Percentiles rank a stretch among this genome's conserved stretches.
These are phyloP conservation scores for Cosmopolites sordidus DNA, from an alignment of 2,888 invertebrate species.

Conservation along the genomic window DNA sequence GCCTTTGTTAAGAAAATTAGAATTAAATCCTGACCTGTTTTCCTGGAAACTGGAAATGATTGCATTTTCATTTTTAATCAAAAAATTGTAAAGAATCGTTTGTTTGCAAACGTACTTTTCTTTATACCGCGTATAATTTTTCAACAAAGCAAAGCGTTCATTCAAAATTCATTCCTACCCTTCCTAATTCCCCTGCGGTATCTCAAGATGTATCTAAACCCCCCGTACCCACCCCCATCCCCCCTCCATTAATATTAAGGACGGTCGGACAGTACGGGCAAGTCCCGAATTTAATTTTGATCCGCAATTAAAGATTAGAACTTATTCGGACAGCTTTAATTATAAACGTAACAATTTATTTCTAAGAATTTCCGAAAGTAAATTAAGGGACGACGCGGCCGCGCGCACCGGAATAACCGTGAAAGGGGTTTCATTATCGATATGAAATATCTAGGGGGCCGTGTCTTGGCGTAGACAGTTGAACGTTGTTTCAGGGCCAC, in stretches of 20 bases:
- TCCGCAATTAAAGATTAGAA: slow-evolving; percentile 11
- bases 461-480: slow-evolving; percentile 40
- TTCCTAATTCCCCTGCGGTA: no score
- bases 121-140: no score
- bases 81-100: no score
- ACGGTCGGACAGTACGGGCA: no score
- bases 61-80: no score
- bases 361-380: slow-evolving; percentile 34
- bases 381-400: slow-evolving; percentile 31
- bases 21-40: no score
- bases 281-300: slow-evolving; percentile 5
- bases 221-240: not conserved
- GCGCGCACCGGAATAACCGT: slow-evolving; percentile 34
- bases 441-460: slow-evolving; percentile 43
- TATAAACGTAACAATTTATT: slow-evolving; percentile 38
- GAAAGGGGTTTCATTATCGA: slow-evolving; percentile 43
- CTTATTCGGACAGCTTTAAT: slow-evolving; percentile 29
- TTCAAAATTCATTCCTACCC: no score
- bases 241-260: not conserved
- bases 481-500: slow-evolving; percentile 40
- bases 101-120: no score
- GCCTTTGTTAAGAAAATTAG: no score
- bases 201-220: no score
- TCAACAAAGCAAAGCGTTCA: no score
- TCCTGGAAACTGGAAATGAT: no score